Base-by-base conservation (phyloP, 2,797 vertebrate species). In the Meda fulgida region DNA sequence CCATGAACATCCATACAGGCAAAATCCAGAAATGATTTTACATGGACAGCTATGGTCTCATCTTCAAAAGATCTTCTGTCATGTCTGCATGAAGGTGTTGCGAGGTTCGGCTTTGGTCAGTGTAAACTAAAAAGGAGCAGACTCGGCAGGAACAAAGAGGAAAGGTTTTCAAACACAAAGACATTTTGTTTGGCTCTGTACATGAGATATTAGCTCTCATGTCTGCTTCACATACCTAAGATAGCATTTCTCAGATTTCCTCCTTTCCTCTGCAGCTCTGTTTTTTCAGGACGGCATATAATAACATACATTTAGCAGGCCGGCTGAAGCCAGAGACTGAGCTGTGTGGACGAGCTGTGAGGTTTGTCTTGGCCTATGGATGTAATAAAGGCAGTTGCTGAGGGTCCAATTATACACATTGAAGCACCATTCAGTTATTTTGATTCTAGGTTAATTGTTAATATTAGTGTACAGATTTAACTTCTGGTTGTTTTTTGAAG, bases 121-220 rank as follows among this genome's bases (percentile, higher is more conserved):
- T 80, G 34, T 86, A 89, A 89, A 89, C 75, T 72, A 60, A 78
- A 71, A 48, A 80, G 46, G 55, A 76, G 51, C 84, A 66, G 73
- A 58, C 84, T 84, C 46, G 26, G 73, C 71, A 46, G 63, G 82
- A 85, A 80, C 66, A 55, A 29, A 83, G 89, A 87, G 84, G 82
- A 92, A 89, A 78, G 70, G 87, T 91, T 92, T 88, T 88, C 87
- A 90, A 91, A 90, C 90, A 93, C 90, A 93, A 92, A 92, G 88
- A 87, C 90, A 88, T 91, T 91, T 93, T 89, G 89, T 92, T 94
- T 94, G 92, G 92, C 93, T 90, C 85, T 81, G 63, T 82, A 31
- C 81, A 85, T 92, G 91, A 93, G 89, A 90, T 93, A 91, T 89
- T 26, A 89, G 84, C 90, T 79, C 85, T 89, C 26, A 0, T 73